Conservation (phyloP, 2,113 vertebrate genomes). For the Triplophysa tibetana region DNA sequence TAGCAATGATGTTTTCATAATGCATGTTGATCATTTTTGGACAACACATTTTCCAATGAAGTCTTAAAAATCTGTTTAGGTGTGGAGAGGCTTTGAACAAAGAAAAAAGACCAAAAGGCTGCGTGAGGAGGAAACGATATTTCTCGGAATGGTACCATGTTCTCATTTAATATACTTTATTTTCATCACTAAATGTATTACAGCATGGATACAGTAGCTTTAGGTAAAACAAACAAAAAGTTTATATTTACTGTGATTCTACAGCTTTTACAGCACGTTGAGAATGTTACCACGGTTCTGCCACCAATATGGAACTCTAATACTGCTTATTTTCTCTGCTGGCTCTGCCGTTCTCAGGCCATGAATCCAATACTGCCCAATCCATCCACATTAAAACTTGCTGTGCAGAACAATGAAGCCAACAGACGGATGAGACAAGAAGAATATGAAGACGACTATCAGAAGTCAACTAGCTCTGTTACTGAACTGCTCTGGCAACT, state of each 20-base stretch:
- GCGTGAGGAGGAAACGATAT: slow-evolving; percentile 67
- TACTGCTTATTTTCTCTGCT: neutral
- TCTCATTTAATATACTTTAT: neutral
- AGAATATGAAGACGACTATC: slow-evolving; percentile 69
- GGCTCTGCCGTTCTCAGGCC: slow-evolving; percentile 45
- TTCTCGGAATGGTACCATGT: slow-evolving; percentile 74
- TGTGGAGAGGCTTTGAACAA: slow-evolving; percentile 73
- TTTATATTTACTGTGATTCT: neutral
- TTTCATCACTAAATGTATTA: neutral
- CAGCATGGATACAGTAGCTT: neutral
- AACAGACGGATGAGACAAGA: slow-evolving; percentile 49
- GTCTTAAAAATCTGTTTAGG: slow-evolving; percentile 51
- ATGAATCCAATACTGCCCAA: slow-evolving; percentile 60
- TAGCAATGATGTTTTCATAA: no score
- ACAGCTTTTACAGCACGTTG: neutral
- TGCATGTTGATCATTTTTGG: no score
- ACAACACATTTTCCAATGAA: no score
- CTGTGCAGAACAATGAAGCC: slow-evolving; percentile 45
- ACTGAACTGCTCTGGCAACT: slow-evolving; percentile 56
- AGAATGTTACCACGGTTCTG: neutral
- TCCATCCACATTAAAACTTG: slow-evolving; percentile 42
- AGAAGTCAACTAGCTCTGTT: slow-evolving; percentile 46
- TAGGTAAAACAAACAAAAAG: neutral
- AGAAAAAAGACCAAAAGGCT: slow-evolving; percentile 55
- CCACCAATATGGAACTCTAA: slow-evolving; percentile 44